Base-by-base conservation (phyloP, 2,888 invertebrate species). In the Torymus aiolomorphi region DNA sequence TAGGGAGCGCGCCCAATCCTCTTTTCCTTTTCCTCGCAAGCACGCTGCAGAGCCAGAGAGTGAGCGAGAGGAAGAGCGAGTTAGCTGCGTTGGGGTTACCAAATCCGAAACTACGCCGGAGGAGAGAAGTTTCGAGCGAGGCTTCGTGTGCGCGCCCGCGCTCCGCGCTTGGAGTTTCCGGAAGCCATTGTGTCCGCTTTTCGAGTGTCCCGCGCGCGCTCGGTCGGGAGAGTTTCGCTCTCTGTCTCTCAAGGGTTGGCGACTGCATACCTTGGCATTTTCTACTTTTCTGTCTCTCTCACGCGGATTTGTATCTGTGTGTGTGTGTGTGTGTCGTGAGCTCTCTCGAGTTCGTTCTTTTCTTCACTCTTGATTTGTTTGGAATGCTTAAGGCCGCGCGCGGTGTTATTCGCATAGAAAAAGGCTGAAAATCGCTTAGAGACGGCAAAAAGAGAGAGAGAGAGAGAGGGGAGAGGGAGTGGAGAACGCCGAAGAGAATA, bases 21-120 rank as follows among this genome's bases (percentile, higher is more conserved):
- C 82, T 85, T 84, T 85, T 82, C 72, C 67, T 79, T 82, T 82
- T 72, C 51, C 65, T 71, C 56, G 78, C 13, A 13, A 42, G 42
- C 20, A 2, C 20, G 42, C 42, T 42, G 8, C 42, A 42, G 42
- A 42, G 42, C 42, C 42, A 42, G 42, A 42, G 42, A 42, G 0
- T 42, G 42, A 42, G 42, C 8, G 42, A 42, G 42, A 42, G 42
- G 8, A 8, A 42, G 42, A 63, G 16, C 8, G 61, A 71, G 59
- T 71, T 71, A 61, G 18, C 59, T 61, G 12, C n/a, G 10, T 52
- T 56, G 42, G 57, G 57, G 12, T 42, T 16, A 54, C 54, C 66
- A 67, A 75, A 67, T 75, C 67, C 67, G 52, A 75, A 67, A 75
- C 75, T 67, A 51, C 52, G n/a, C n/a, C 16, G 31, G 13, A 10